phyloP scores from a whole-genome alignment of 2,113 vertebrate species.

The Eublepharis macularius region DNA sequence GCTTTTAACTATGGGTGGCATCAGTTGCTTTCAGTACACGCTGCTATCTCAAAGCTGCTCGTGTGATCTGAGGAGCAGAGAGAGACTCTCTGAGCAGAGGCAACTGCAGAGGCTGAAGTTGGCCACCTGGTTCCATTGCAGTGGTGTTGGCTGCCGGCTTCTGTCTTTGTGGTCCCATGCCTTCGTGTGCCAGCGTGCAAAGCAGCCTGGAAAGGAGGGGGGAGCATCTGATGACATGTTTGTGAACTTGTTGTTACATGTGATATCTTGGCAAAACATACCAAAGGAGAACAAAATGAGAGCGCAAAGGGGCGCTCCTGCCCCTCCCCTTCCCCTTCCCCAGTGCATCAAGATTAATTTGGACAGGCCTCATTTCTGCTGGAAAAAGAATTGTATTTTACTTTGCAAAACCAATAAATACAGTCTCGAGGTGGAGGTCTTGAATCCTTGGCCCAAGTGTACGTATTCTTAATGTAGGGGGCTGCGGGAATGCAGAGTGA shows the following conservation, averaged over 20 bases:
- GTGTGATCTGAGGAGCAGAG: slow-evolving; percentile 6
- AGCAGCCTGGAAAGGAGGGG: slow-evolving; percentile 57
- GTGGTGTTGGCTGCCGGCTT: slow-evolving; percentile 47
- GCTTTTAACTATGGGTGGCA: background rate
- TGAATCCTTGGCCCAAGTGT: background rate
- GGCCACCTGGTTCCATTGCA: slow-evolving; percentile 72
- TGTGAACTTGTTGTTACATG: slow-evolving; percentile 70
- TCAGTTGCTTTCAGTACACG: background rate
- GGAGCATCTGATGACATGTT: slow-evolving; percentile 62
- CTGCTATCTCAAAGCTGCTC: background rate
- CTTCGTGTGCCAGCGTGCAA: slow-evolving; percentile 56
- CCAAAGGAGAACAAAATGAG: slow-evolving; percentile 40
- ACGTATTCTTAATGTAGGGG: background rate
- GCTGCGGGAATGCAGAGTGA: no score
- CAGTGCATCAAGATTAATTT: background rate
- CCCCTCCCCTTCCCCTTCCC: background rate
- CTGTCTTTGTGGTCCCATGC: slow-evolving; percentile 52
- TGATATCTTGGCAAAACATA: slow-evolving; percentile 58
- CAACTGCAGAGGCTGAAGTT: slow-evolving; percentile 45
- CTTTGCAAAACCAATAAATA: background rate
- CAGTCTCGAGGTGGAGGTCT: background rate
- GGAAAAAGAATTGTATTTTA: background rate
- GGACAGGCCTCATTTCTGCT: background rate
- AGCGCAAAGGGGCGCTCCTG: background rate
- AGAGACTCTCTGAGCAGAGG: slow-evolving; percentile 6